These are phyloP conservation scores for Drosophila mayri DNA, from an alignment of 1,140 invertebrate species.

Conservation along the genomic window DNA sequence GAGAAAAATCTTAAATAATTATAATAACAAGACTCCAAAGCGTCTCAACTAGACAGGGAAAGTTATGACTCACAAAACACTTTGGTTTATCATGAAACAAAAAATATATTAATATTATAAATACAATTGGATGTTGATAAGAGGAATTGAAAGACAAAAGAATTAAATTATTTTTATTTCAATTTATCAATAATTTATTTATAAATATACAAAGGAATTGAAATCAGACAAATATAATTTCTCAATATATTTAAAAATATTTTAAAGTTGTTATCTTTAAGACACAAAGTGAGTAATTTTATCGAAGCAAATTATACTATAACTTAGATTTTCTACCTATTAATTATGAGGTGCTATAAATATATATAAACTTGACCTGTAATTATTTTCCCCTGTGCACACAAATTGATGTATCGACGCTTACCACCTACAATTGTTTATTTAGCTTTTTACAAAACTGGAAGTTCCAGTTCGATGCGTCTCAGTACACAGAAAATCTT, in stretches of 20 bases:
- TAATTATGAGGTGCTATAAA: neutral
- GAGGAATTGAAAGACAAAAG: neutral
- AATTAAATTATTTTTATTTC: neutral
- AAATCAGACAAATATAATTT: neutral
- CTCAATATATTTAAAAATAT: neutral
- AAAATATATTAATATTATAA: neutral
- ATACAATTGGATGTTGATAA: neutral
- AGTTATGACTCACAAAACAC: neutral
- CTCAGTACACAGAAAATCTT: slow-evolving; percentile 26
- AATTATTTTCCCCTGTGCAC: slow-evolving; percentile 1
- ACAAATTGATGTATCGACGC: slow-evolving; percentile 7
- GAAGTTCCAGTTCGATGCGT: slow-evolving; percentile 46
- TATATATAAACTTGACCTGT: neutral
- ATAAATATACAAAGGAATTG: neutral
- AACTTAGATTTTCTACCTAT: neutral
- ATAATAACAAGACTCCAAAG: neutral
- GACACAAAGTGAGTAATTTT: neutral
- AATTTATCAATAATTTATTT: neutral
- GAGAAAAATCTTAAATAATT: neutral
- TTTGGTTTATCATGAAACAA: neutral
- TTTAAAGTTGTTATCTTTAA: neutral
- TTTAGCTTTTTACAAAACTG: slow-evolving; percentile 53
- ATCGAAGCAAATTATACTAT: neutral
- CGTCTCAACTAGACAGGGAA: neutral
- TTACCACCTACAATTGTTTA: slow-evolving; percentile 55